Percentiles rank a stretch among this genome's conserved stretches.
Conservation (phyloP, 2,888 invertebrate genomes). For the Lasioglossum zephyrum region DNA sequence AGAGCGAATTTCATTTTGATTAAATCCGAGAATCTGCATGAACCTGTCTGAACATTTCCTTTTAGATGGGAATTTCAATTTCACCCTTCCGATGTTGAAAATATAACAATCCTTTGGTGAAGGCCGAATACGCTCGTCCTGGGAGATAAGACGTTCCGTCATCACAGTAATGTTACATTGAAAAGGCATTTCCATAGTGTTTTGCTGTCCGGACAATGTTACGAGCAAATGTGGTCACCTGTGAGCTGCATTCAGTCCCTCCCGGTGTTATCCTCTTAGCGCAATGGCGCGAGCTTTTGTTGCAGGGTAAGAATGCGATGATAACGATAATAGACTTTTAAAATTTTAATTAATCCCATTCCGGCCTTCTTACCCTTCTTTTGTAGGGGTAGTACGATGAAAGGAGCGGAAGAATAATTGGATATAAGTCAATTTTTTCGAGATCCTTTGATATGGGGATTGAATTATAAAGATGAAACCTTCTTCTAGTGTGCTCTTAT, state of each 20-base stretch:
- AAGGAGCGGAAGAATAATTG: neutral
- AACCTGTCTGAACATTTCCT: too few species aligned
- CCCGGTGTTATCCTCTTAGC: slow-evolving; percentile 10
- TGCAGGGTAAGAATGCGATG: slow-evolving; percentile 13
- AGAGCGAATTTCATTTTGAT: neutral
- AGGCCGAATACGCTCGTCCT: too few species aligned
- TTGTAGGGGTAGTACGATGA: neutral
- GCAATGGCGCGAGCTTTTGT: slow-evolving; percentile 31
- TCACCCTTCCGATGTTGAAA: too few species aligned
- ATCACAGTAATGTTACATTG: too few species aligned
- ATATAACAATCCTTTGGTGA: too few species aligned
- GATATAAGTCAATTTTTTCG: slow-evolving; percentile 18
- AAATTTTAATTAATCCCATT: slow-evolving; percentile 51
- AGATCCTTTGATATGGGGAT: slow-evolving; percentile 1
- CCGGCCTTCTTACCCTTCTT: too few species aligned
- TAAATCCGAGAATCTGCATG: neutral
- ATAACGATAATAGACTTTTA: slow-evolving; percentile 46
- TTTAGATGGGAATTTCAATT: too few species aligned
- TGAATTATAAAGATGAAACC: neutral
- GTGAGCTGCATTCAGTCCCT: neutral
- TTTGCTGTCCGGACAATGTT: neutral
- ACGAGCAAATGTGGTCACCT: neutral
- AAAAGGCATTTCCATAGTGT: neutral
- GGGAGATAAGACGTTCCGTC: too few species aligned
- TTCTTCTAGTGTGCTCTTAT: too few species aligned